phyloP scores from a whole-genome alignment of 2,113 vertebrate species.

The Ptychochromis oligacanthus region DNA sequence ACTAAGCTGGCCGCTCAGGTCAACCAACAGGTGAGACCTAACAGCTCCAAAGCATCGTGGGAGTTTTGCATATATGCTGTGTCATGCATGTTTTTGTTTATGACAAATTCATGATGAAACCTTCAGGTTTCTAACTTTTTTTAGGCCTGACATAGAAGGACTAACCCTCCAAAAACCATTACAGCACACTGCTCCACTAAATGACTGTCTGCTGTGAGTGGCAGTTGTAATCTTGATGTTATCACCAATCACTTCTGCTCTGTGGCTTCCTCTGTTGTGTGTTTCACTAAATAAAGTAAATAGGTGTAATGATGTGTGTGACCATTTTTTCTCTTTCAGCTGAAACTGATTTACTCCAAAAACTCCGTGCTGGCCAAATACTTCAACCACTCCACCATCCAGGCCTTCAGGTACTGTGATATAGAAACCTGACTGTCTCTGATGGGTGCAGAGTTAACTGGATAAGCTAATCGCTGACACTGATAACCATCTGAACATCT shows the following conservation, averaged over 20 bases:
- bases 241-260: not conserved
- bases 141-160: not conserved
- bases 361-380: conserved; percentile 54
- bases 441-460: no score
- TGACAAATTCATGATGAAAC: not conserved
- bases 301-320: not conserved
- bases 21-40: conserved; percentile 57
- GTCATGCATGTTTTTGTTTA: not conserved
- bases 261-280: not conserved
- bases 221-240: not conserved
- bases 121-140: not conserved
- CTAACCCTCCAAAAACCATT: not conserved
- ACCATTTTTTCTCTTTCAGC: conserved; percentile 68
- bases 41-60: not conserved
- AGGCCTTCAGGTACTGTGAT: conserved; percentile 79
- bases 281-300: not conserved
- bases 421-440: no score
- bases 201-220: not conserved
- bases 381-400: conserved; percentile 64
- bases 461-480: no score
- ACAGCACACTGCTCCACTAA: not conserved
- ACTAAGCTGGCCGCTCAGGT: conserved; percentile 56
- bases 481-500: no score
- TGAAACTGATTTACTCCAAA: conserved; percentile 70
- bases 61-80: not conserved